phyloP scores from a whole-genome alignment of 2,888 invertebrate species.

The Embidobia sp. region DNA sequence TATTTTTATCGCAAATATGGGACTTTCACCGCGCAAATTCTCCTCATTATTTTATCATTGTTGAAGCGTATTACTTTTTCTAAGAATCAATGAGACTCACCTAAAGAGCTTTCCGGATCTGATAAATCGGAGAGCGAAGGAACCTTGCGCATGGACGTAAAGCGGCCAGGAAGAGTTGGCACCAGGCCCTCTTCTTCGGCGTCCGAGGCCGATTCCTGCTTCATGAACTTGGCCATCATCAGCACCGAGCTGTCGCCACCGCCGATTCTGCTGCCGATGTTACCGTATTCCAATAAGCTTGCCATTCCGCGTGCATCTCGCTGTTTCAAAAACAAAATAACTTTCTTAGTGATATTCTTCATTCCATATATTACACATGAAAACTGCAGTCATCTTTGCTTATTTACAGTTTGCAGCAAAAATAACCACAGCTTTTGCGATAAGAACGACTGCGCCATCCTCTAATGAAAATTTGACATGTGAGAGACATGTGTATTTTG shows the following conservation, averaged over 20 bases:
- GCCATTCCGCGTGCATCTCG: constrained; percentile 44
- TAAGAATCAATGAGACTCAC: constrained; percentile 89
- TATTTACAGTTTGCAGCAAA: too few species aligned
- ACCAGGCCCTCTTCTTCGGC: constrained; percentile 85
- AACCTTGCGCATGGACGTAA: constrained; percentile 91
- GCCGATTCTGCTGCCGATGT: constrained; percentile 71
- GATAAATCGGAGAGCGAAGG: constrained; percentile 95
- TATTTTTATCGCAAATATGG: too few species aligned
- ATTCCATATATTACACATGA: too few species aligned
- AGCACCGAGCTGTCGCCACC: constrained; percentile 76
- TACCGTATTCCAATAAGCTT: constrained; percentile 68
- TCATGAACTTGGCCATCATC: constrained; percentile 82
- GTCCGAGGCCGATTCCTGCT: constrained; percentile 84
- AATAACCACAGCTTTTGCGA: too few species aligned
- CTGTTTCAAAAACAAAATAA: constrained; percentile 24
- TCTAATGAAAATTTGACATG: too few species aligned
- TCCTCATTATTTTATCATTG: too few species aligned
- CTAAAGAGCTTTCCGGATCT: constrained; percentile 93
- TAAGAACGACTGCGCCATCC: too few species aligned
- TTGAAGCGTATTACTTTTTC: too few species aligned
- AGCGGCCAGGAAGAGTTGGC: constrained; percentile 83
- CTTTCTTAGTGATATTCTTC: neutral
- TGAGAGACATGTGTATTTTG: too few species aligned
- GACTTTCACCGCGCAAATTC: too few species aligned
- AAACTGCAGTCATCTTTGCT: too few species aligned